Evolutionary conservation across 2,797 vertebrate genomes (phyloP), one percentile per base, ranked within the genome.

Genomic region (Cyclura pinguis): DNA sequence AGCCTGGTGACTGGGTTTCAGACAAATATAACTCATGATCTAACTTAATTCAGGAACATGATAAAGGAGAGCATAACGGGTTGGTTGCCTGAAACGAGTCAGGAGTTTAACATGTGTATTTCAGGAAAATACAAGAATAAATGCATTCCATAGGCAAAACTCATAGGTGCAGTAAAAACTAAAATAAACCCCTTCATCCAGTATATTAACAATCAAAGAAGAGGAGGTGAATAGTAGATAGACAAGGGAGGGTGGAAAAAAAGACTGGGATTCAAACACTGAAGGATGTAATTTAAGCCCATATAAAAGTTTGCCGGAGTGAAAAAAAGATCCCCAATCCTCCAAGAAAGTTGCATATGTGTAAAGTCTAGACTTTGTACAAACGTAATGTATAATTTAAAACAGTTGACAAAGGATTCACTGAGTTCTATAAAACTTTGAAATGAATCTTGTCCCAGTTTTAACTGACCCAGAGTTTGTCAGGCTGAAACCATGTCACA

Each of bases 381-480:
- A 93, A 42, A 42, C 3, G 42, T 42, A 94, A 86, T 88, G 77
- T 67, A 24, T 95, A 95, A 95, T 90, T 93, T 90, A 84, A 62
- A 92, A 91, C 91, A 92, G 87, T 93, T 0, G 0, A 89, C 32
- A 87, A 91, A 94, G 76, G 85, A 91, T 93, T 93, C 94, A 91
- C 92, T 92, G 91, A 94, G 80, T 89, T 95, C 93, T 0, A 0
- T 55, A 88, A 93, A 91, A 73, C 83, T 73, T 77, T 80, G 73
- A 93, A 92, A 84, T 0, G 4, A 91, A 42, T 81, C 16, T 42
- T 64, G 84, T 52, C 47, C 16, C 5, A 14, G 42, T 83, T 88
- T 14, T 0, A 89, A 91, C 83, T 85, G 85, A 91, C 29, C 73
- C 76, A 88, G 77, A 47, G 87, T 85, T 87, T 80, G n/a, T 29